Evolutionary conservation across 2,888 invertebrate genomes (phyloP).

Genomic region (Antitype chi): DNA sequence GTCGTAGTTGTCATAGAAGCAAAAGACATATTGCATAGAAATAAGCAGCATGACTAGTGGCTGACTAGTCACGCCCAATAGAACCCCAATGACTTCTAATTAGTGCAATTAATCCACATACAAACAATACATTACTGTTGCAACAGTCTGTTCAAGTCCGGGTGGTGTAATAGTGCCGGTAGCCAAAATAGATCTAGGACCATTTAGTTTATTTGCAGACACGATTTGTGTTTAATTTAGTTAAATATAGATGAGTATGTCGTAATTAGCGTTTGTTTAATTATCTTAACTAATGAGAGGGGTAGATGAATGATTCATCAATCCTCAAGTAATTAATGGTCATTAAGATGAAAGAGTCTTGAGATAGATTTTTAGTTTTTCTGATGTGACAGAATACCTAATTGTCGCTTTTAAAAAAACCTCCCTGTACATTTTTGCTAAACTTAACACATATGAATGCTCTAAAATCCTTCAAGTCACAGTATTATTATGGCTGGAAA

Average conservation of each 20-base stretch:
- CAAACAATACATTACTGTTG: constrained; percentile 62
- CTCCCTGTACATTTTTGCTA: background rate
- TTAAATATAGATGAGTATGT: constrained; percentile 30
- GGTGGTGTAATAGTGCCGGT: constrained; percentile 3
- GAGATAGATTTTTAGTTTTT: background rate
- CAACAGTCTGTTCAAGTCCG: constrained; percentile 34
- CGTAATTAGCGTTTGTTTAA: constrained; percentile 56
- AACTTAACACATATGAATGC: background rate
- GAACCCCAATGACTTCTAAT: constrained; percentile 68
- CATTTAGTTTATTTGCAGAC: constrained; percentile 40
- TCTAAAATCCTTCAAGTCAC: background rate
- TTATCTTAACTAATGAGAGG: constrained; percentile 36
- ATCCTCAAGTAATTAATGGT: background rate
- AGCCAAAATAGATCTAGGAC: constrained; percentile 40
- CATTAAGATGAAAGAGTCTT: constrained; percentile 1
- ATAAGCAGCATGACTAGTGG: constrained; percentile 46
- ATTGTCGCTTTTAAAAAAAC: background rate
- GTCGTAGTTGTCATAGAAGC: background rate
- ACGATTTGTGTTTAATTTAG: constrained; percentile 39
- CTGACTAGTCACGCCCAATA: constrained; percentile 66
- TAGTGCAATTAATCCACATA: constrained; percentile 72
- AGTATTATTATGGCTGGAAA: background rate
- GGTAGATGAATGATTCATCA: constrained; percentile 6
- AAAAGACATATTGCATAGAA: constrained; percentile 33
- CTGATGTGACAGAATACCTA: background rate